Percentiles rank a stretch among this genome's conserved stretches.
Evolutionary conservation across 2,113 vertebrate genomes (phyloP).

Genomic region (Glaucidium brasilianum): DNA sequence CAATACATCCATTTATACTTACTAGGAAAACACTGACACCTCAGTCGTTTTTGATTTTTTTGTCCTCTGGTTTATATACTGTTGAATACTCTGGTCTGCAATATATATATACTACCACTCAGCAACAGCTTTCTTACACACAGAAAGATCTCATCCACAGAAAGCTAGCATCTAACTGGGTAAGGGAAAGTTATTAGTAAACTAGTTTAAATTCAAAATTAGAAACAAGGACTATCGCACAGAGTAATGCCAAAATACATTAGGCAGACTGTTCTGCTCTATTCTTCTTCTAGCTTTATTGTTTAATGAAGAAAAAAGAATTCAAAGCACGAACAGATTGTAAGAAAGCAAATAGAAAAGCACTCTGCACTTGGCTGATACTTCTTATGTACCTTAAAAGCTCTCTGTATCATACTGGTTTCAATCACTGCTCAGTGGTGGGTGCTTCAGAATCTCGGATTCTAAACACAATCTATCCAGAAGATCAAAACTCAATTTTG

Average conservation of each 20-base stretch:
- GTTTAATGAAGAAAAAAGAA: slow-evolving; percentile 66
- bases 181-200: background rate
- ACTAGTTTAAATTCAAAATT: background rate
- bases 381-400: slow-evolving; percentile 59
- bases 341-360: slow-evolving; percentile 62
- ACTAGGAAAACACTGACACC: background rate
- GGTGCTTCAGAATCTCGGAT: slow-evolving; percentile 59
- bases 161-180: background rate
- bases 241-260: slow-evolving; percentile 14
- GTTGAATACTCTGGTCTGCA: background rate
- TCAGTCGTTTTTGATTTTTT: background rate
- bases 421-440: slow-evolving; percentile 58
- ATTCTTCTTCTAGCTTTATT: slow-evolving; percentile 18
- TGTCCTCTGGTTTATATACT: background rate
- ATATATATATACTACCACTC: background rate
- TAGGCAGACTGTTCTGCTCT: background rate
- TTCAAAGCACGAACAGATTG: slow-evolving; percentile 57
- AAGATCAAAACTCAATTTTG: slow-evolving; percentile 69
- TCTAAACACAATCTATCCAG: slow-evolving; percentile 61
- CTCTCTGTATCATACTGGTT: slow-evolving; percentile 62
- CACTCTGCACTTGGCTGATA: slow-evolving; percentile 54
- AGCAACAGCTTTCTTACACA: background rate
- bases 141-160: background rate
- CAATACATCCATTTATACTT: background rate
- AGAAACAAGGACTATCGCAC: background rate